These are phyloP conservation scores for Onychostoma macrolepis DNA, from an alignment of 2,113 vertebrate genomes.

Conservation along the genomic window DNA sequence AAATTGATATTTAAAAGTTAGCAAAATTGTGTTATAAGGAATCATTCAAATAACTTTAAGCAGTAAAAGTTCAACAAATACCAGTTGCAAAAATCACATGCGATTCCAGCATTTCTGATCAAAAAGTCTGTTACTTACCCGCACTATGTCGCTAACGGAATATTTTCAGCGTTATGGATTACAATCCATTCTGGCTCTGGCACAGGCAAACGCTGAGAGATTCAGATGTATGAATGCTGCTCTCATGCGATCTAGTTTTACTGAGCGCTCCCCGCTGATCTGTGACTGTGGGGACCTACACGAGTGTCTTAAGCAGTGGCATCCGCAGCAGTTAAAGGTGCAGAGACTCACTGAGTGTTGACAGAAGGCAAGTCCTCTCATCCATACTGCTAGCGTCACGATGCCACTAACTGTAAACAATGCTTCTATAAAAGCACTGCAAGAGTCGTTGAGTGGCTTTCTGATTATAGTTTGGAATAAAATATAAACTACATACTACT, in stretches of 20 bases:
- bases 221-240: constrained; percentile 8
- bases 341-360: not conserved
- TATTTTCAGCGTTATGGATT: not conserved
- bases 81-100: not conserved
- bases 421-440: not conserved
- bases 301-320: not conserved
- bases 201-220: not conserved
- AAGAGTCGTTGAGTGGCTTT: not conserved
- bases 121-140: not conserved
- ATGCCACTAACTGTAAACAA: not conserved
- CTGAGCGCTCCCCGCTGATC: not conserved
- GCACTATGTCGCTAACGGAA: not conserved
- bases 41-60: not conserved
- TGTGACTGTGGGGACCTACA: not conserved
- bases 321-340: not conserved
- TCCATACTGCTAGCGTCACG: not conserved
- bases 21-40: not conserved
- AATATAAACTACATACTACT: not conserved
- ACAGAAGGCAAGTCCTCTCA: not conserved
- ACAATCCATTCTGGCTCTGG: not conserved
- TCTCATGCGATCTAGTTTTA: not conserved
- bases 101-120: not conserved
- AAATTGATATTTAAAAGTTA: no score
- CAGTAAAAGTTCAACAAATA: not conserved
- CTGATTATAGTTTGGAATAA: not conserved